Percentiles rank a stretch among this genome's conserved stretches.
Conservation (phyloP, 64 coral and sea anemone genomes). For the Trachythela sp. region DNA sequence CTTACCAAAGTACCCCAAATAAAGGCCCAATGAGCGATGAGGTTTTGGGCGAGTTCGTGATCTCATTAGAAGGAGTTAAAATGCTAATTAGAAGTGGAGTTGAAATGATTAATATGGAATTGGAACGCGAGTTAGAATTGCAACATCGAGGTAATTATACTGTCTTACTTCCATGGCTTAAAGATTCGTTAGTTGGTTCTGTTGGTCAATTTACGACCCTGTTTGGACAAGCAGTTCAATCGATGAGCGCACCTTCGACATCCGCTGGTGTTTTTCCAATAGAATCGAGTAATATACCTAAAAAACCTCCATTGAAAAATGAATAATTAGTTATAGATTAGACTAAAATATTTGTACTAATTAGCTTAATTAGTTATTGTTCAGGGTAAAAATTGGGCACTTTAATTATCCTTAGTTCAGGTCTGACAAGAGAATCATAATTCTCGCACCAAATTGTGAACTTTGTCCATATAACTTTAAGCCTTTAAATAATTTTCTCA, state of each 20-base stretch:
- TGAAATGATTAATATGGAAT: conserved; percentile 9
- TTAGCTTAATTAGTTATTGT: no score
- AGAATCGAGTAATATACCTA: neutral
- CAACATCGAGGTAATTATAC: neutral
- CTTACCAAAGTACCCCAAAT: neutral
- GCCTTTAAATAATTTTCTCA: no score
- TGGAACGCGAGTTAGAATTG: neutral
- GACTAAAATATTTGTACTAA: no score
- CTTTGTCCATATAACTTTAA: no score
- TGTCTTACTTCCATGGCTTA: neutral
- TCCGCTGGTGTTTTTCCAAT: neutral
- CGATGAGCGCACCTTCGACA: neutral
- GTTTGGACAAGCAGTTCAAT: neutral
- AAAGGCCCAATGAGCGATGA: conserved; percentile 12
- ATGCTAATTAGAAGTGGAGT: conserved; percentile 6
- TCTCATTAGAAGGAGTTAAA: conserved; percentile 9
- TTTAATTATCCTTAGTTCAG: no score
- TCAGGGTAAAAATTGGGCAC: no score
- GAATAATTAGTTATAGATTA: neutral
- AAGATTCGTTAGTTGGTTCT: neutral
- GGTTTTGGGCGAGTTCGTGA: neutral
- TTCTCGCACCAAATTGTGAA: no score
- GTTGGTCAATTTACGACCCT: neutral
- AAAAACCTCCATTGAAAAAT: neutral
- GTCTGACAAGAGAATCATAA: no score